Conservation (phyloP, 2,113 vertebrate species). For the Sterna hirundo region DNA sequence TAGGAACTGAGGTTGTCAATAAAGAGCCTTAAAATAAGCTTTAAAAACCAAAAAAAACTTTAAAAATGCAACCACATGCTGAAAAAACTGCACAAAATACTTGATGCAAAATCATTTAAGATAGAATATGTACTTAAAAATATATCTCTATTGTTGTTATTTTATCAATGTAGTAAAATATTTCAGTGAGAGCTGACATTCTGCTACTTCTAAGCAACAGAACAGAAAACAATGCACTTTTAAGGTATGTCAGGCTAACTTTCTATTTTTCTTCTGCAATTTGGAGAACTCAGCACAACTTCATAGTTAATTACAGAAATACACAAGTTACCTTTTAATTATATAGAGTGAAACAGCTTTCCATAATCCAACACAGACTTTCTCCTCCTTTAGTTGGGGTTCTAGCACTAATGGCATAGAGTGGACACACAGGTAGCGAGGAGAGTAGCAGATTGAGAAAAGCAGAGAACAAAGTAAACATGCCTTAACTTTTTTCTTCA, state of each 20-base stretch:
- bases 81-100: neutral
- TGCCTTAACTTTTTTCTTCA: slow-evolving; percentile 41
- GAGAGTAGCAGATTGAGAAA: slow-evolving; percentile 55
- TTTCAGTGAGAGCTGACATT: neutral
- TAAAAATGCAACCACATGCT: neutral
- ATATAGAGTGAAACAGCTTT: slow-evolving; percentile 59
- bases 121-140: neutral
- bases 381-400: slow-evolving; percentile 56
- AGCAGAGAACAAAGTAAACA: slow-evolving; percentile 62
- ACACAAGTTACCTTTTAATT: slow-evolving; percentile 55
- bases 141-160: neutral
- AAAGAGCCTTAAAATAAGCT: neutral
- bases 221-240: neutral
- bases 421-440: slow-evolving; percentile 48
- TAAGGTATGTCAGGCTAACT: neutral
- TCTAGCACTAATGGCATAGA: slow-evolving; percentile 63
- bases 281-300: slow-evolving; percentile 28
- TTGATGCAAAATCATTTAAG: neutral
- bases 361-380: slow-evolving; percentile 63
- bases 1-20: neutral
- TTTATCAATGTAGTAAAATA: neutral
- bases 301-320: slow-evolving; percentile 43
- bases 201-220: neutral
- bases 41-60: neutral
- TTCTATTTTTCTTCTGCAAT: neutral